Evolutionary conservation across 2,797 vertebrate species (phyloP), one percentile per base, ranked within the genome.

Genomic region (Oreortyx pictus): DNA sequence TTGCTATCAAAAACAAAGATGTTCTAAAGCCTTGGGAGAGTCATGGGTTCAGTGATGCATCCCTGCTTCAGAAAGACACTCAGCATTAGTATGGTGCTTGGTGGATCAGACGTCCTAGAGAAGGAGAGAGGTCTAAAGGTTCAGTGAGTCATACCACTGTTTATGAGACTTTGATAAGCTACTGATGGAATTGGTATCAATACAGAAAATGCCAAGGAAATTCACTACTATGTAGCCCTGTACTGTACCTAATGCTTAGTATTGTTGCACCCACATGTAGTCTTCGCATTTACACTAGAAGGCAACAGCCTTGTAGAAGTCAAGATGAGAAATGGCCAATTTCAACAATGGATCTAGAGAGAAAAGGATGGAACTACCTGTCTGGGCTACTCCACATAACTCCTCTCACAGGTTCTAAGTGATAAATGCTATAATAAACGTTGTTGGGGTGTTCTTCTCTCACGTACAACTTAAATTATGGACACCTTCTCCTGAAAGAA

Each of bases 291-390:
- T 82, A 77, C 6, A 2, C 57, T 57, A 76, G 54, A 80, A 92
- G 41, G 71, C 64, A 91, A 66, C 73, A 91, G 59, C 81, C 72
- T 92, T 91, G 65, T 77, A 59, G 77, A 43, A 91, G 86, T 82
- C 71, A 82, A 50, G 65, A 79, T 91, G 88, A 96, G 83, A 92
- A 96, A 94, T 59, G 29, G 62, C 43, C 81, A 85, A 87, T 94
- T 95, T 93, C 62, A 82, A 59, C 86, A 94, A 62, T 35, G 39
- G 65, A 75, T 87, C 86, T 77, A 65, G 61, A 82, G 68, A 90
- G 68, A 82, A 90, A 79, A 89, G 65, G 41, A 82, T 50, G 52
- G 76, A 91, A 79, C 60, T 85, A 88, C 81, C 25, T 86, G n/a
- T 39, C 54, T 76, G 44, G 67, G 18, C 37, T 82, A 22, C 59